Evolutionary conservation across 2,113 vertebrate species (phyloP).

Genomic region (Cottus gobio): DNA sequence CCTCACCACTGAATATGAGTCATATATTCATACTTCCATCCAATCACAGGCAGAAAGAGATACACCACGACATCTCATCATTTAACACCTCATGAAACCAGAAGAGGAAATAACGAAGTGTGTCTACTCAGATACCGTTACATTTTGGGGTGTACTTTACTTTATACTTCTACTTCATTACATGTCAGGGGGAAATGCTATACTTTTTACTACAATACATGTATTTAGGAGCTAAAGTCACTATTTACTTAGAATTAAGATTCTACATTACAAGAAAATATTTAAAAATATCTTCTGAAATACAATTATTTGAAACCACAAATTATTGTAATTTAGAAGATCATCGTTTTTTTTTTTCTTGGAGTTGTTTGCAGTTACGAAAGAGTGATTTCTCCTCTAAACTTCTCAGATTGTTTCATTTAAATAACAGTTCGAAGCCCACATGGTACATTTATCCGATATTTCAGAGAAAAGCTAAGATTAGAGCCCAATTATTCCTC

Average conservation of each 20-base stretch:
- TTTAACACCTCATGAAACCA: constrained; percentile 47
- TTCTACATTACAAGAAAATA: not conserved
- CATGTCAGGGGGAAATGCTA: not conserved
- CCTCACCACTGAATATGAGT: constrained; percentile 24
- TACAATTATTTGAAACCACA: not conserved
- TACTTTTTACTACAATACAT: not conserved
- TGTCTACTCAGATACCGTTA: not conserved
- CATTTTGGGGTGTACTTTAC: not conserved
- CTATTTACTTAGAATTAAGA: not conserved
- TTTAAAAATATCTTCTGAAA: not conserved
- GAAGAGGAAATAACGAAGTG: not conserved
- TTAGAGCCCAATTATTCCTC: not conserved
- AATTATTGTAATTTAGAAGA: too few relatives aligned
- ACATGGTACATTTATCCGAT: not conserved
- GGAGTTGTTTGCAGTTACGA: not conserved
- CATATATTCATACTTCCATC: constrained; percentile 24
- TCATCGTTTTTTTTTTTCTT: too few relatives aligned
- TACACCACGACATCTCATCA: constrained; percentile 49
- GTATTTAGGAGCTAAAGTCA: not conserved
- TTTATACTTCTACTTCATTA: not conserved
- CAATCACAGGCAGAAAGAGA: constrained; percentile 28
- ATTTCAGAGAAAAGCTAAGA: not conserved
- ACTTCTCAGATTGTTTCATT: not conserved
- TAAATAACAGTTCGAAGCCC: not conserved
- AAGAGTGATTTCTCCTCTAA: not conserved